Conservation (phyloP, 2,113 vertebrate species). For the Amphiprion ocellaris region DNA sequence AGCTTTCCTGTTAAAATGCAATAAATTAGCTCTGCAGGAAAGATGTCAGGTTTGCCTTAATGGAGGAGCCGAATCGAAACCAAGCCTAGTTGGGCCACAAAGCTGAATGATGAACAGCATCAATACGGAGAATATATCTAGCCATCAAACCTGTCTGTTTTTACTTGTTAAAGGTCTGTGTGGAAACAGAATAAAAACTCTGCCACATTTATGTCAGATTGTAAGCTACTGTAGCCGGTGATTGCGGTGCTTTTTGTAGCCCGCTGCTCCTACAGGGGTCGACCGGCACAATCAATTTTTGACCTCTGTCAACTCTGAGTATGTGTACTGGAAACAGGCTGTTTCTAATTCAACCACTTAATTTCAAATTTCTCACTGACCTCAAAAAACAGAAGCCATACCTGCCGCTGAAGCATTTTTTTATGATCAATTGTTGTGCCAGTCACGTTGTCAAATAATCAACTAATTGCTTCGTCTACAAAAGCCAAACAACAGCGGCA, state of each 20-base stretch:
- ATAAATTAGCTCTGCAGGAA: conserved; percentile 23
- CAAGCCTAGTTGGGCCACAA: not conserved
- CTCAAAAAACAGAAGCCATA: not conserved
- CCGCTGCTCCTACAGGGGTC: not conserved
- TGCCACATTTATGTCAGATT: not conserved
- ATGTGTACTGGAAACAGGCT: not conserved
- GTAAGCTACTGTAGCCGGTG: not conserved
- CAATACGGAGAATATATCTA: not conserved
- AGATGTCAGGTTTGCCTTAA: not conserved
- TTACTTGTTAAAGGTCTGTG: not conserved
- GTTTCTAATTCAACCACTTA: not conserved
- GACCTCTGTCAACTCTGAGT: not conserved
- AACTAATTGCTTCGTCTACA: not conserved
- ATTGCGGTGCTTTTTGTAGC: not conserved
- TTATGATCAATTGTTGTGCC: conserved; percentile 5
- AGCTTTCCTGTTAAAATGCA: conserved; percentile 9
- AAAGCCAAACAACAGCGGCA: not conserved
- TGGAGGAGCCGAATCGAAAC: not conserved
- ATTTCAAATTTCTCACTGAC: not conserved
- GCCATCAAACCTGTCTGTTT: not conserved
- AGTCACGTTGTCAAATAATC: not conserved
- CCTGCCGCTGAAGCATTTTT: not conserved
- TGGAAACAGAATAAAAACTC: not conserved
- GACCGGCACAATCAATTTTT: not conserved
- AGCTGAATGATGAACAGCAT: not conserved